Evolutionary conservation across 2,797 vertebrate species (phyloP), one percentile per base, ranked within the genome.

Genomic region (Zenarchopterus dispar): DNA sequence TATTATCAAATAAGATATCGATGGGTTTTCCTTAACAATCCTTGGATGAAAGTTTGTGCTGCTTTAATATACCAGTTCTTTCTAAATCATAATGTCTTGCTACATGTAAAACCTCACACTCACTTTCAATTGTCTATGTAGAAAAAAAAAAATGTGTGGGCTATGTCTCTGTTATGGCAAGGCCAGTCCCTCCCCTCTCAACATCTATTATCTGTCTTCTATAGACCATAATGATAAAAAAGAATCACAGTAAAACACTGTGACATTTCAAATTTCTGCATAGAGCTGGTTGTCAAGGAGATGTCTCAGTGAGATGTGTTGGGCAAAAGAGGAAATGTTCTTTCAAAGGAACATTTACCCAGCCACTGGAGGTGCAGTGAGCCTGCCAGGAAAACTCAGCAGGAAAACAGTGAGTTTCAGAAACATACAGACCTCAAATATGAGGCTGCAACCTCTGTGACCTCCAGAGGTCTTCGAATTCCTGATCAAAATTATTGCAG

Each of bases 251-350:
- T 82, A 83, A 88, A 89, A 87, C 71, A 81, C 73, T 57, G 81
- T 90, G 90, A 91, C 86, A 87, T 90, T 91, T 91, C 73, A 80
- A 77, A 87, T 89, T 73, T 79, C 84, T 80, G 74, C 83, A 84
- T 77, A 81, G 82, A 88, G 78, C 72, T 43, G 66, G 86, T 91
- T 91, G 87, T 91, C 89, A 91, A 85, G 82, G 89, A 89, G 89
- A 90, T 88, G 69, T 83, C 77, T 82, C 75, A 46, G 77, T 45
- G 75, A 85, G 83, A 87, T 81, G 80, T 86, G 84, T 78, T 45
- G 69, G 67, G 57, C 52, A 73, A 73, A 81, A 67, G 63, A 71
- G 58, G 78, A 86, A 75, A 59, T 82, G 83, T 71, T 85, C 81
- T 84, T 89, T 86, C 78, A 80, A 78, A 87, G 78, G 70, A 81